Base-by-base conservation (phyloP, 2,113 vertebrate genomes). In the Malurus cyaneus region DNA sequence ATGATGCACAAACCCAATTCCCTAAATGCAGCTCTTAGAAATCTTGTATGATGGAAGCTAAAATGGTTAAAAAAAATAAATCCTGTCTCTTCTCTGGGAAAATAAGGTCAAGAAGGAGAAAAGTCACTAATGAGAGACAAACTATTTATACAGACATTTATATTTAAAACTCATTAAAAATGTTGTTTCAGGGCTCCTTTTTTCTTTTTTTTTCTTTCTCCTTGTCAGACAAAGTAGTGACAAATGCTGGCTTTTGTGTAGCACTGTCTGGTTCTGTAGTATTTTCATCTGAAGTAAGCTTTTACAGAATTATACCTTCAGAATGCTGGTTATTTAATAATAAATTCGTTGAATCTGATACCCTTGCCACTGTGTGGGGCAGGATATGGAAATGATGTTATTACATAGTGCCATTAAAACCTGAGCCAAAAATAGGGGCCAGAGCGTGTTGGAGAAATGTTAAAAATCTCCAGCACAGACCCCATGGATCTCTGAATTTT, bases 1-100 rank as follows among this genome's bases (percentile, higher is more conserved):
- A 67, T 96, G 85, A 87, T 76, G 92, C 78, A 90, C 83, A 93
- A 77, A 72, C 88, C 44, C 87, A n/a, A n/a, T 92, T 86, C 76
- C 86, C 70, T 31, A 90, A 64, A 31, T 15, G 79, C 56, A 60
- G 50, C 71, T 82, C 61, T 83, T 86, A 69, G 54, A 78, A 95
- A 92, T 88, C 62, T 76, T n/a, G 36, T 14, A 12, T 60, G 82
- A 86, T 80, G 46, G 80, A 95, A 52, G 32, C 44, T 78, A 15
- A 76, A 80, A 82, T 61, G 62, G 76, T 56, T 82, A 57, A 61
- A 67, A 73, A 47, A 23, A 56, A 65, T 6, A 81, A 73, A 80
- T 74, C 49, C 29, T 19, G 2, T 70, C 18, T 92, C 64, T 83
- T 61, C 36, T 93, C 66, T 65, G 53, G 36, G 44, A 80, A 76